These are phyloP conservation scores for Anabas testudineus DNA, from an alignment of 2,797 vertebrate genomes.

Conservation along the genomic window DNA sequence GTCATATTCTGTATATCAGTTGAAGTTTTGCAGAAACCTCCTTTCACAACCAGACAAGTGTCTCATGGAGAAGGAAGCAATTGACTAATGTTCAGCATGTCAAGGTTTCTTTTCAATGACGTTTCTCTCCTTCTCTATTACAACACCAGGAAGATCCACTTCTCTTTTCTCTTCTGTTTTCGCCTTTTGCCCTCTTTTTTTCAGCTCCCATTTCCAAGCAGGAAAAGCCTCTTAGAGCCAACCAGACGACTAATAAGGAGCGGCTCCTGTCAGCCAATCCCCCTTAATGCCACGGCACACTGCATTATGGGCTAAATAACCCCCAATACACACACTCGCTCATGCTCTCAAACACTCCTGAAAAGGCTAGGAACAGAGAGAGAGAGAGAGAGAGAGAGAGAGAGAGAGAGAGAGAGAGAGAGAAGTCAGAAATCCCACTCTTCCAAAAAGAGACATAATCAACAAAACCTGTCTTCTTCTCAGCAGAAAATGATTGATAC, in stretches of 20 bases:
- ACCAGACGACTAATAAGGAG: conserved; percentile 84
- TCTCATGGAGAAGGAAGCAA: conserved; percentile 50
- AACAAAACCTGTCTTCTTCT: conserved; percentile 34
- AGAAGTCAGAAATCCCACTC: conserved; percentile 43
- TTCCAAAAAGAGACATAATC: conserved; percentile 59
- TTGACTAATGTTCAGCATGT: conserved; percentile 35
- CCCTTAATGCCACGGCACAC: conserved; percentile 75
- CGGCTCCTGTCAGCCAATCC: conserved; percentile 76
- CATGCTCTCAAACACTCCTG: conserved; percentile 65
- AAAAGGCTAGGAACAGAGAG: conserved; percentile 67
- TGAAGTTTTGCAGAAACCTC: conserved; percentile 1
- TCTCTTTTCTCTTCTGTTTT: conserved; percentile 54
- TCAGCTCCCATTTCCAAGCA: conserved; percentile 62
- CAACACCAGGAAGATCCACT: conserved; percentile 41
- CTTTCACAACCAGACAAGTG: conserved; percentile 20
- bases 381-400: conserved; percentile 43
- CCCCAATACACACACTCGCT: conserved; percentile 24
- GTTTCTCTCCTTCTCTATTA: conserved; percentile 48
- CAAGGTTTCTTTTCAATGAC: conserved; percentile 44
- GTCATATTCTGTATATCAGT: neutral
- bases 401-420: conserved; percentile 30
- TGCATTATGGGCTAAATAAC: conserved; percentile 77
- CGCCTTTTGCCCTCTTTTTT: conserved; percentile 40
- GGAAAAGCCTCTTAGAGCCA: conserved; percentile 81
- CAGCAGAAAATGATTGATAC: conserved; percentile 55